Percentiles rank a stretch among this genome's conserved stretches.
These are phyloP conservation scores for Clanis bilineata DNA, from an alignment of 2,888 invertebrate species.

Conservation along the genomic window DNA sequence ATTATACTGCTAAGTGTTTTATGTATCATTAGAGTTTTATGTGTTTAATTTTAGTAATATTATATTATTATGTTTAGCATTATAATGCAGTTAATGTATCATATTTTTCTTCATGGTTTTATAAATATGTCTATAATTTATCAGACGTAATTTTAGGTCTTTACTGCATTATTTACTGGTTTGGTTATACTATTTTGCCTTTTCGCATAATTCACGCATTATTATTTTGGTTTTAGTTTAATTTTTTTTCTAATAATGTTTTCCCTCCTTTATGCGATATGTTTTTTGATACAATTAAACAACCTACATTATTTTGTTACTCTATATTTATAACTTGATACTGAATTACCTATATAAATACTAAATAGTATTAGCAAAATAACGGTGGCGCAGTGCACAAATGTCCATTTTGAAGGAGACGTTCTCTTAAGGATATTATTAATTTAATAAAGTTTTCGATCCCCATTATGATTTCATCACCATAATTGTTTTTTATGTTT, in stretches of 20 bases:
- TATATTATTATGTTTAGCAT: background rate
- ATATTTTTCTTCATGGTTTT: no score
- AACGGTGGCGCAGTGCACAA: no score
- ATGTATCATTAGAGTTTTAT: background rate
- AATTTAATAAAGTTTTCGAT: no score
- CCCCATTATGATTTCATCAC: no score
- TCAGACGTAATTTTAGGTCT: background rate
- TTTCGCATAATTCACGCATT: background rate
- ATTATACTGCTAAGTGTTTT: slow-evolving; percentile 12
- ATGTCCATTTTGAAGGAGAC: no score
- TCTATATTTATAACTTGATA: no score
- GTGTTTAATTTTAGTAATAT: background rate
- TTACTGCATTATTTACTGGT: background rate
- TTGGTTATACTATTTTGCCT: background rate
- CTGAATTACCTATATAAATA: no score
- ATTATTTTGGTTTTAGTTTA: background rate
- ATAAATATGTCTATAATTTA: background rate
- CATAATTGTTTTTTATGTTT: no score
- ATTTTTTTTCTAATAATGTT: background rate
- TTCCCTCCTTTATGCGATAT: background rate
- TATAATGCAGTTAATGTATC: background rate
- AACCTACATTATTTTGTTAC: no score
- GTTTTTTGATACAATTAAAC: no score
- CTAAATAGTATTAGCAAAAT: no score
- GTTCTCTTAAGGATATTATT: no score